Percentiles rank a stretch among this genome's conserved stretches.
Conservation (phyloP, 2,797 vertebrate genomes). For the Heteromormyrus szaboi region DNA sequence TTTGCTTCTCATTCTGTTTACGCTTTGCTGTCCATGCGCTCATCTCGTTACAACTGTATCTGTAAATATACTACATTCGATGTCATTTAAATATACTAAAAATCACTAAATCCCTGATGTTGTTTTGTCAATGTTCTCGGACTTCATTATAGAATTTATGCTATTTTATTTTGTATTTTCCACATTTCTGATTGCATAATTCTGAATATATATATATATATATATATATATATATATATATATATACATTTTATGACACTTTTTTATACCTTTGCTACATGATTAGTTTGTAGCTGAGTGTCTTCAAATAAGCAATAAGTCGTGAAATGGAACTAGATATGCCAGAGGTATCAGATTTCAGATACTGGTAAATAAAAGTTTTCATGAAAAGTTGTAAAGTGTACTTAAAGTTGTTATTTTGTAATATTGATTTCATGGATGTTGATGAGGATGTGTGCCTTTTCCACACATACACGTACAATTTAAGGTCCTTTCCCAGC, state of each 20-base stretch:
- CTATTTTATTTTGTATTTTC: not conserved
- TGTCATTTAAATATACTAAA: not conserved
- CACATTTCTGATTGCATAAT: not conserved
- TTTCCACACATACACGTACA: constrained; percentile 23
- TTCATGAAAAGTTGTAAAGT: not conserved
- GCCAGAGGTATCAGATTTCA: not conserved
- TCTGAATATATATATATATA: not conserved
- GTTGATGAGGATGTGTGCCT: not conserved
- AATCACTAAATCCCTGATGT: not conserved
- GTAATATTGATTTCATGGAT: not conserved
- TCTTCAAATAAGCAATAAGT: not conserved
- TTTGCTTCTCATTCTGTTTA: not conserved
- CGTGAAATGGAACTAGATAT: not conserved
- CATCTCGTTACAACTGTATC: not conserved
- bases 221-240: not conserved
- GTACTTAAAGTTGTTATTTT: not conserved
- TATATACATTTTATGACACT: not conserved
- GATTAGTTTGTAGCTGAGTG: not conserved
- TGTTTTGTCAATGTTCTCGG: not conserved
- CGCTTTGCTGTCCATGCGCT: not conserved
- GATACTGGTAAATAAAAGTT: not conserved
- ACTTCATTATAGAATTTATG: not conserved
- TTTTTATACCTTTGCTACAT: not conserved
- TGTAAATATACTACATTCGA: not conserved
- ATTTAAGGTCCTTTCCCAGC: constrained; percentile 45